phyloP scores from a whole-genome alignment of 1,140 invertebrate genomes.

The Stenopsyche tienmushanensis region DNA sequence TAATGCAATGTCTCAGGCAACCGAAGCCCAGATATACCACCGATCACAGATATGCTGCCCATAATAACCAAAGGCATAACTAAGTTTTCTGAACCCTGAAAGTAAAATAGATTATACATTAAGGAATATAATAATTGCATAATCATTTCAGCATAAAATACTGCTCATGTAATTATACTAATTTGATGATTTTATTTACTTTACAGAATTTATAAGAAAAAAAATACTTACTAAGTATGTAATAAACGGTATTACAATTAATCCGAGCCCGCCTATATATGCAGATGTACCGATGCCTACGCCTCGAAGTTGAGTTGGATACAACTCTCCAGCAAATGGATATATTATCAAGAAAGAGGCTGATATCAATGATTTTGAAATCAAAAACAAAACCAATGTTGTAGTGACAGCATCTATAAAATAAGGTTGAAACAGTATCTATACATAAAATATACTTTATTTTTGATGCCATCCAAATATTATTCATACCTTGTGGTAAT shows the following conservation, averaged over 20 bases:
- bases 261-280: conserved; percentile 81
- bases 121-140: background rate
- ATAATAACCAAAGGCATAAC: conserved; percentile 78
- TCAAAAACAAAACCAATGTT: conserved; percentile 75
- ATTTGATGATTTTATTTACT: no score
- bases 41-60: conserved; percentile 75
- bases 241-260: conserved; percentile 88
- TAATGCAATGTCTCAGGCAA: conserved; percentile 81
- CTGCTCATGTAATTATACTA: no score
- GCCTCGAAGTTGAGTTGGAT: conserved; percentile 82
- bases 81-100: conserved; percentile 78
- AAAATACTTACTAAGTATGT: conserved; percentile 76
- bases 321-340: conserved; percentile 86
- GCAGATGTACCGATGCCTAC: conserved; percentile 87
- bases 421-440: conserved; percentile 10
- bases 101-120: conserved; percentile 24
- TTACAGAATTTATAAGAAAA: no score
- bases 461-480: no score
- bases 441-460: background rate
- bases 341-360: conserved; percentile 90
- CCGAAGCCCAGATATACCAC: conserved; percentile 73
- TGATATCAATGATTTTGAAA: conserved; percentile 88
- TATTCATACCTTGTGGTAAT: conserved; percentile 64
- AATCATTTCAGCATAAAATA: no score
- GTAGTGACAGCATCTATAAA: conserved; percentile 70